Percentiles rank a stretch among this genome's conserved stretches.
Evolutionary conservation across 2,888 invertebrate genomes (phyloP).

Genomic region (Pseudococcus longispinus): DNA sequence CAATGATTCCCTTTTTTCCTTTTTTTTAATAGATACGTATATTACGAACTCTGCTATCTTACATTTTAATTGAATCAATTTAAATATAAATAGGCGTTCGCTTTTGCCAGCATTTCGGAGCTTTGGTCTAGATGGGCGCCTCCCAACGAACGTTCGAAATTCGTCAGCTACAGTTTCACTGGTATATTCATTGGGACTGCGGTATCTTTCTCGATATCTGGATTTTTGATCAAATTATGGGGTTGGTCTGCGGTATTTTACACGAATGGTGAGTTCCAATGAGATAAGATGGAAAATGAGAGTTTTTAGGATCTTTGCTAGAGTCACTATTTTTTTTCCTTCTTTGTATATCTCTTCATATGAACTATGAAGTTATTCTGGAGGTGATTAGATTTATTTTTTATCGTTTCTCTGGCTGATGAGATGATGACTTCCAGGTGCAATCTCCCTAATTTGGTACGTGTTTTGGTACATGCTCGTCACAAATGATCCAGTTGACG

Average conservation of each 20-base stretch:
- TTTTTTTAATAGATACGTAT: too few relatives aligned
- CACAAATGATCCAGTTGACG: conserved; percentile 41
- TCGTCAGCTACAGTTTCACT: conserved; percentile 29
- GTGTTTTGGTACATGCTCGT: conserved; percentile 32
- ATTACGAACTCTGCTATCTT: not conserved
- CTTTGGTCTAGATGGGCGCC: conserved; percentile 49
- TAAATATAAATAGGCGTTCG: conserved; percentile 17
- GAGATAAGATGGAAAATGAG: not conserved
- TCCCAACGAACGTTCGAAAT: conserved; percentile 46
- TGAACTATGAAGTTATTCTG: not conserved
- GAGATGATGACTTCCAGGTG: not conserved
- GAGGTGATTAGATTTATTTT: not conserved
- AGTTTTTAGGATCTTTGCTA: not conserved
- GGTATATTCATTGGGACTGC: conserved; percentile 49
- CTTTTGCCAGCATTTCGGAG: conserved; percentile 43
- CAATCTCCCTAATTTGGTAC: conserved; percentile 19
- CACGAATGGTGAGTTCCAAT: conserved; percentile 17
- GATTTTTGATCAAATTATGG: conserved; percentile 37
- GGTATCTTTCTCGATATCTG: conserved; percentile 27
- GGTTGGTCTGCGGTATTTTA: conserved; percentile 50
- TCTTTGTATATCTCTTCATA: too few relatives aligned
- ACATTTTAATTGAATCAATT: not conserved
- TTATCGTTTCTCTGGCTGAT: not conserved
- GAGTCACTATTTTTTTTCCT: too few relatives aligned
- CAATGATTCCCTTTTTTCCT: too few relatives aligned